These are phyloP conservation scores for Pleuronectes platessa DNA, from an alignment of 2,113 vertebrate genomes.

Conservation along the genomic window DNA sequence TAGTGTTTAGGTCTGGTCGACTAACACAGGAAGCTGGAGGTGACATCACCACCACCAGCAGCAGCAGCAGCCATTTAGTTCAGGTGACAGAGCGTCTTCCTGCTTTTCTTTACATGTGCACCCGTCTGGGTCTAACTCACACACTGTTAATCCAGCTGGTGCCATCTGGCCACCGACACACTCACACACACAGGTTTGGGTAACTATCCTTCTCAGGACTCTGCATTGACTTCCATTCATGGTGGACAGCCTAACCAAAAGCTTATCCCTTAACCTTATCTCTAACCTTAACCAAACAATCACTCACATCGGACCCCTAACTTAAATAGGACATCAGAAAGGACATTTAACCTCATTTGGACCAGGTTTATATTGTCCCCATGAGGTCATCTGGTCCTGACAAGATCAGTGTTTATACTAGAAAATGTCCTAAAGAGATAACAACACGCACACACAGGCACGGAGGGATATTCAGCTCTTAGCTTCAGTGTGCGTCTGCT, in stretches of 20 bases:
- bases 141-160: conserved; percentile 71
- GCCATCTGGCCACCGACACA: conserved; percentile 63
- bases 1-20: neutral
- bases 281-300: too few relatives aligned
- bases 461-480: conserved; percentile 19
- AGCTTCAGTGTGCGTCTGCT: conserved; percentile 29
- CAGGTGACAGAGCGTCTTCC: conserved; percentile 50
- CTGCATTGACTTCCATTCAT: neutral
- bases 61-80: conserved; percentile 42
- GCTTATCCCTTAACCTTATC: neutral
- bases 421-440: neutral
- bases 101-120: conserved; percentile 50
- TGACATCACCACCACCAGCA: conserved; percentile 36
- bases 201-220: neutral
- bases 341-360: neutral
- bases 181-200: conserved; percentile 1
- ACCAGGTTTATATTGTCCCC: neutral
- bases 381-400: neutral
- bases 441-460: conserved; percentile 2
- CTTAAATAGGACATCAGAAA: neutral
- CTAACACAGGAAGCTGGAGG: conserved; percentile 16
- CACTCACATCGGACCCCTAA: too few relatives aligned
- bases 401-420: neutral
- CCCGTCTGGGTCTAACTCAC: conserved; percentile 47
- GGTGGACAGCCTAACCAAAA: neutral